phyloP scores from a whole-genome alignment of 2,113 vertebrate genomes.

The Antigone vipio region DNA sequence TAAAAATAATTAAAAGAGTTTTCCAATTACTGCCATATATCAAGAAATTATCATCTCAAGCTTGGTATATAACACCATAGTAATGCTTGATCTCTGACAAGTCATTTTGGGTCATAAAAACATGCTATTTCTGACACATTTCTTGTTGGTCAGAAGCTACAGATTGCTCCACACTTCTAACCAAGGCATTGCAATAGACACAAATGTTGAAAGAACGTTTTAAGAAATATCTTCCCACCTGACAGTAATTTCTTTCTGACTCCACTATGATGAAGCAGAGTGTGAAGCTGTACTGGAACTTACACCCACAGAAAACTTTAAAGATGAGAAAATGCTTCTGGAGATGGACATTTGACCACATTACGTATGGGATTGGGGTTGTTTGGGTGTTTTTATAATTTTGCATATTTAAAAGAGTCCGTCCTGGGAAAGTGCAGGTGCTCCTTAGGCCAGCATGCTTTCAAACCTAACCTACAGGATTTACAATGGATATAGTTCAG shows the following conservation, averaged over 20 bases:
- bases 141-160: neutral
- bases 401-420: slow-evolving; percentile 40
- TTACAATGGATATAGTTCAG: slow-evolving; percentile 2
- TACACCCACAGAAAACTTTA: slow-evolving; percentile 61
- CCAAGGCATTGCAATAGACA: neutral
- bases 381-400: slow-evolving; percentile 24
- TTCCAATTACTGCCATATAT: neutral
- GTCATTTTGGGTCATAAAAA: neutral
- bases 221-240: slow-evolving; percentile 53
- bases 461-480: slow-evolving; percentile 43
- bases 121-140: neutral
- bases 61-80: neutral
- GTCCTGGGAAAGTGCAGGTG: slow-evolving; percentile 58
- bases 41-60: neutral
- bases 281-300: slow-evolving; percentile 15
- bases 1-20: neutral
- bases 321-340: slow-evolving; percentile 59
- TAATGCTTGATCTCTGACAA: neutral
- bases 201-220: slow-evolving; percentile 37
- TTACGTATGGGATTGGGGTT: neutral
- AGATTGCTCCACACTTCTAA: slow-evolving; percentile 15
- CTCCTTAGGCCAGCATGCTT: slow-evolving; percentile 31
- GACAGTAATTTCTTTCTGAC: slow-evolving; percentile 57
- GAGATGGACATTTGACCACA: slow-evolving; percentile 61
- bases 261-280: slow-evolving; percentile 54